Evolutionary conservation across 2,888 invertebrate genomes (phyloP), one percentile per base, ranked within the genome.

Genomic region (Aphodius sticticus): DNA sequence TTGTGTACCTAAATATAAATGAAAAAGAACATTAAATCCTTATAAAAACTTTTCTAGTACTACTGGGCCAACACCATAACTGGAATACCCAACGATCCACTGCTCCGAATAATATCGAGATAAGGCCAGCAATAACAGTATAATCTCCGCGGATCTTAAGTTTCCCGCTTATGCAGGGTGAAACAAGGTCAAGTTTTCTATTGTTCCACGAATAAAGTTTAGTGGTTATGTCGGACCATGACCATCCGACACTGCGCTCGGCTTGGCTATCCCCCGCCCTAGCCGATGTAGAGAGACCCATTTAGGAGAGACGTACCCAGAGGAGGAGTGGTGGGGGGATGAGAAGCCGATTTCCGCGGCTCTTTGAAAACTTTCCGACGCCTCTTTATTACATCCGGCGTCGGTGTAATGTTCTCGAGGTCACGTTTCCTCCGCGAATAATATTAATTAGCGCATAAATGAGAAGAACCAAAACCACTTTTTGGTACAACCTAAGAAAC

Each of bases 181-280:
- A 74, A 74, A 74, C 36, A 74, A 74, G 74, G 74, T 74, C 74
- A 74, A 74, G 74, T 36, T 74, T 74, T 74, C 74, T 36, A 74
- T 74, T 74, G 74, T 74, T 74, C 74, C 74, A 12, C 53, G 74
- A 74, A 37, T 37, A 74, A 74, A 74, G 74, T 74, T 74, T 74
- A 74, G 74, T 37, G 74, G 74, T 74, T 74, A 74, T 74, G 74
- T 74, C 14, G 74, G 74, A 74, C 74, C 74, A 74, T 74, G 74
- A 74, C 74, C 74, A 74, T 74, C 74, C 36, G 74, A 37, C 16
- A 26, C 70, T 7, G 16, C 16, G 14, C n/a, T 70, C 70, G 9
- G 15, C 71, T 14, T 26, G 35, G 16, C 71, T 71, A 74, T 36
- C 35, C n/a, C 74, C 74, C 36, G 74, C 16, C n/a, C 53, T 53